These are phyloP conservation scores for Drosophila kikkawai DNA, from an alignment of 1,140 invertebrate genomes.

Conservation along the genomic window DNA sequence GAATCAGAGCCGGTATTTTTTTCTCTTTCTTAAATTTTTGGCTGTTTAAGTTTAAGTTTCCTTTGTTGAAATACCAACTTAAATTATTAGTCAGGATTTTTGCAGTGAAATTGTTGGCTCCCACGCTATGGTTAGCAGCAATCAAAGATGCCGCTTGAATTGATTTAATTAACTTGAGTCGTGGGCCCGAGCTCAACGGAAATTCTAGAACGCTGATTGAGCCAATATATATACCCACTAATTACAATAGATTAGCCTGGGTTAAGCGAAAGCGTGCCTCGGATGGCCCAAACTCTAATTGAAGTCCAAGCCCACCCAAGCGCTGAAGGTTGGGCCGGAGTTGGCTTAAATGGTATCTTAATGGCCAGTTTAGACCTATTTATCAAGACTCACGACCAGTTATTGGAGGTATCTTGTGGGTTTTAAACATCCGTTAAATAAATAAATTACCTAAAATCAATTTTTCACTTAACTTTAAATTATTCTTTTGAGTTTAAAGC, in stretches of 20 bases:
- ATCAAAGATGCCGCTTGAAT: constrained; percentile 63
- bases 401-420: background rate
- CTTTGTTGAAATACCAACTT: constrained; percentile 50
- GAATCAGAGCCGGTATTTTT: constrained; percentile 30
- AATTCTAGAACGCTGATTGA: constrained; percentile 65
- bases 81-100: constrained; percentile 57
- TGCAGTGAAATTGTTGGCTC: constrained; percentile 52
- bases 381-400: constrained; percentile 41
- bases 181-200: constrained; percentile 53
- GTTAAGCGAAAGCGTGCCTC: constrained; percentile 50
- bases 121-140: constrained; percentile 53
- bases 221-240: constrained; percentile 36
- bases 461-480: background rate
- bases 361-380: constrained; percentile 24
- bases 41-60: constrained; percentile 35
- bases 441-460: constrained; percentile 13
- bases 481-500: background rate
- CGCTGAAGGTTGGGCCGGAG: constrained; percentile 27
- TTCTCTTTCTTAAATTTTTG: constrained; percentile 20
- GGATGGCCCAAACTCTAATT: constrained; percentile 36
- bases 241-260: constrained; percentile 40
- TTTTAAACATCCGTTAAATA: background rate
- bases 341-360: constrained; percentile 26
- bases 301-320: constrained; percentile 32
- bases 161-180: constrained; percentile 71